A percentile compares a stretch with the other conserved stretches of the same genome.
Evolutionary conservation across 2,888 invertebrate genomes (phyloP).

Genomic region (Trissolcus brochymenae): DNA sequence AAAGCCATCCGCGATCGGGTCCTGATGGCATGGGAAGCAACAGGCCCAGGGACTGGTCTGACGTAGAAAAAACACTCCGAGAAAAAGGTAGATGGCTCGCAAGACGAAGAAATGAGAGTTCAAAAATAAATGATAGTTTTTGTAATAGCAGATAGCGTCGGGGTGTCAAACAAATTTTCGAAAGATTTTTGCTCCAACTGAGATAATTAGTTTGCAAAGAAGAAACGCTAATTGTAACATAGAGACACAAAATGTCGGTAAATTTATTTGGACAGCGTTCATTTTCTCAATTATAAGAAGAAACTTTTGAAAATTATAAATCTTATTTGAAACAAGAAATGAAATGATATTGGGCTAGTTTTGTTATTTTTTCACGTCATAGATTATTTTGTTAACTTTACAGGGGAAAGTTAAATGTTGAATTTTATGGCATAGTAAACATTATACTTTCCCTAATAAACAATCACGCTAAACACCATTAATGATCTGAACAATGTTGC

Average conservation of each 20-base stretch:
- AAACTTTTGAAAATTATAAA: no score
- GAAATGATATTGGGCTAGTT: no score
- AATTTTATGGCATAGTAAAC: no score
- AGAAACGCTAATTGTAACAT: background rate
- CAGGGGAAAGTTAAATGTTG: no score
- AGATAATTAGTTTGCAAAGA: background rate
- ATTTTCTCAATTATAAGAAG: no score
- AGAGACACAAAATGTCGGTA: no score
- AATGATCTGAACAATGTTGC: no score
- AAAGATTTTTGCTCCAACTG: background rate
- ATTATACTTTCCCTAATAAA: no score
- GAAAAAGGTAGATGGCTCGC: constrained; percentile 10
- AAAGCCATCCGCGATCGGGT: constrained; percentile 60
- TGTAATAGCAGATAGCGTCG: constrained; percentile 33
- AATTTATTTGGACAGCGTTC: no score
- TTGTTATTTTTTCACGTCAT: background rate
- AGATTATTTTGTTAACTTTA: no score
- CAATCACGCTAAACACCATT: no score
- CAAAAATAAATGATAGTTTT: constrained; percentile 61
- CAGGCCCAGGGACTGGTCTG: constrained; percentile 47
- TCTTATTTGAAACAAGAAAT: no score
- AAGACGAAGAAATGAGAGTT: constrained; percentile 11
- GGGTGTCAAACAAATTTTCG: constrained; percentile 22
- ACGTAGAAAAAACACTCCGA: constrained; percentile 31
- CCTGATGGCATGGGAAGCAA: constrained; percentile 54